Evolutionary conservation across 2,888 invertebrate species (phyloP), one percentile per base, ranked within the genome.

Genomic region (Pomacea canaliculata): DNA sequence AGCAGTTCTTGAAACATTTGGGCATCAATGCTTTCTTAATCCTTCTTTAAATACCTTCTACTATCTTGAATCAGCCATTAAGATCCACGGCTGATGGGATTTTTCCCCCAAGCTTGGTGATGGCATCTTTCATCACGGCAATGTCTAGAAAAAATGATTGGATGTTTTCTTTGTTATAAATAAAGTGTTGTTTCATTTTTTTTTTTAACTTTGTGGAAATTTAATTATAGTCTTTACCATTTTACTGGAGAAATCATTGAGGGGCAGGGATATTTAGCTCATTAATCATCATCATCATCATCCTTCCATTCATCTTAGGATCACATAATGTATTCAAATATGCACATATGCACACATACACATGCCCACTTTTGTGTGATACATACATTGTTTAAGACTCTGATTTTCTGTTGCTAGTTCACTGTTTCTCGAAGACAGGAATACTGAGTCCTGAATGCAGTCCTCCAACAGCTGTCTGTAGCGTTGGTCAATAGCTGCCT

Each of bases 381-480:
- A 76, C 84, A 81, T 83, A 88, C 88, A 81, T 78, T 84, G 85
- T 75, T 84, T 82, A 37, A 87, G 83, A 10, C 77, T 79, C 72
- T 85, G 83, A 78, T 88, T 89, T 79, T 89, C 89, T 62, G 83
- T 78, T 63, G 83, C 81, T 9, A 89, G 83, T 77, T 89, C 89
- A 70, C 82, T 85, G 80, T 89, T 89, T 13, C 88, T 77, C 56
- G 87, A 82, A 9, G 89, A 88, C 79, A 89, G 78, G 81, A 86
- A 89, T 23, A 89, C 84, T 4, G 89, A 88, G 78, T 89, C 89
- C 77, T 89, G 89, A 13, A 89, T 85, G 48, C 88, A 83, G 71
- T 89, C 89, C 72, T 89, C 88, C 51, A 89, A 80, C 27, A 89
- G 83, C 51, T 83, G 81, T 27, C 89, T 84, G 80, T 88, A 89